Evolutionary conservation across 92 coral and sea anemone species (phyloP).

Genomic region (Desmophyllum pertusum): DNA sequence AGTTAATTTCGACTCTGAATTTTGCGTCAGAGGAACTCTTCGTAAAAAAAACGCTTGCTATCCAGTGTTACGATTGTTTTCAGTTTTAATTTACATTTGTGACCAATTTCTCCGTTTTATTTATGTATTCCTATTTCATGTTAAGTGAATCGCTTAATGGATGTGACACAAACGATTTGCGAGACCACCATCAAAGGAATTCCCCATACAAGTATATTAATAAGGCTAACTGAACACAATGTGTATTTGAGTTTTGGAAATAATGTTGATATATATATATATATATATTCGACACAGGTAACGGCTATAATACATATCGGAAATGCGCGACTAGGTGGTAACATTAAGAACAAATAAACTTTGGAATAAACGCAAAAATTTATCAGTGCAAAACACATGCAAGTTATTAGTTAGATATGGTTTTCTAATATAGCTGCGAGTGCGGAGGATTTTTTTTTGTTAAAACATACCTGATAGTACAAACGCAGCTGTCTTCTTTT

Average conservation of each 20-base stretch:
- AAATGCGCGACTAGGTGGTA: neutral
- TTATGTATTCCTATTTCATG: neutral
- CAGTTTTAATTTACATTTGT: neutral
- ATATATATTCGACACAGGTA: neutral
- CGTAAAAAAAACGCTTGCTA: neutral
- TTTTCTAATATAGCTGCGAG: neutral
- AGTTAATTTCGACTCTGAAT: neutral
- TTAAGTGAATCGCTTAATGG: neutral
- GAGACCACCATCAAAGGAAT: neutral
- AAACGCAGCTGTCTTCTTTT: neutral
- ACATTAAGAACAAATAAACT: constrained; percentile 3
- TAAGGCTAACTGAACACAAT: neutral
- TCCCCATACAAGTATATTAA: neutral
- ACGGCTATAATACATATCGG: neutral
- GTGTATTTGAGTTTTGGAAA: neutral
- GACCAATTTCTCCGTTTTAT: neutral
- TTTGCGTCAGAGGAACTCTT: neutral
- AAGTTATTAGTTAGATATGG: neutral
- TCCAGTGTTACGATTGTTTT: neutral
- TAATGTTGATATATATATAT: too few species aligned
- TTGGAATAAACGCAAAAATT: neutral
- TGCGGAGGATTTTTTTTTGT: neutral
- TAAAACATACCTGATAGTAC: neutral
- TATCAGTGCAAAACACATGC: neutral
- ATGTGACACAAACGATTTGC: neutral